These are phyloP conservation scores for Brienomyrus longianalis DNA, from an alignment of 2,113 vertebrate genomes.

Conservation along the genomic window DNA sequence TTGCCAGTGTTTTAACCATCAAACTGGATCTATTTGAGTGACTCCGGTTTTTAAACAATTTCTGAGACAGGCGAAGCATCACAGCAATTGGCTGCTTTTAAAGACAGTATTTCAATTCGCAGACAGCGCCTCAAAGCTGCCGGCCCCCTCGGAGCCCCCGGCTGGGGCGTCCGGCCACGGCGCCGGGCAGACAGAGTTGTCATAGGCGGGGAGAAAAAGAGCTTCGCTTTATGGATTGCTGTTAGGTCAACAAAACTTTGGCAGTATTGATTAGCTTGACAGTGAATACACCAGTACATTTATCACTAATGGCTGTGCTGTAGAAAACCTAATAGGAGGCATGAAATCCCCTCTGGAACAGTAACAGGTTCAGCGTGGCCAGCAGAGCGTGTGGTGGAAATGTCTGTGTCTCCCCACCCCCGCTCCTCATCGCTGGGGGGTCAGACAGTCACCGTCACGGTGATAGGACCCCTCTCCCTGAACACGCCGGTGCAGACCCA, in stretches of 20 bases:
- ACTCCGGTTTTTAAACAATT: conserved; percentile 67
- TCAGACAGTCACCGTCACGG: conserved; percentile 66
- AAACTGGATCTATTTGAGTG: conserved; percentile 57
- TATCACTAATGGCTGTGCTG: conserved; percentile 87
- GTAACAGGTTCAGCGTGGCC: conserved; percentile 77
- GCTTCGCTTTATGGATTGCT: conserved; percentile 83
- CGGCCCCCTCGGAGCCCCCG: conserved; percentile 38
- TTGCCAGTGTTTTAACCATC: conserved; percentile 72
- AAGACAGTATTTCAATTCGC: conserved; percentile 53
- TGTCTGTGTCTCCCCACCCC: conserved; percentile 73
- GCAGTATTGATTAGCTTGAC: conserved; percentile 94
- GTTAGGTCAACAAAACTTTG: conserved; percentile 95
- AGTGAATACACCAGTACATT: conserved; percentile 87
- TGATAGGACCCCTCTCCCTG: conserved; percentile 38
- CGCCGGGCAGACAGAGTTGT: conserved; percentile 69
- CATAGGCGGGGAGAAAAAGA: conserved; percentile 70
- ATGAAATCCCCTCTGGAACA: conserved; percentile 81
- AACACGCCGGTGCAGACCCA: conserved; percentile 11
- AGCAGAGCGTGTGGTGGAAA: conserved; percentile 79
- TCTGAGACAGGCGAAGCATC: conserved; percentile 47
- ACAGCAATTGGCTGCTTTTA: conserved; percentile 50
- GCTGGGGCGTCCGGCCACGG: conserved; percentile 52
- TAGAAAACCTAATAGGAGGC: conserved; percentile 89
- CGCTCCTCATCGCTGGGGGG: conserved; percentile 41
- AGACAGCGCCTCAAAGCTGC: conserved; percentile 20